Percentiles rank a stretch among this genome's conserved stretches.
Conservation (phyloP, 2,113 vertebrate genomes). For the Arizona elegans region DNA sequence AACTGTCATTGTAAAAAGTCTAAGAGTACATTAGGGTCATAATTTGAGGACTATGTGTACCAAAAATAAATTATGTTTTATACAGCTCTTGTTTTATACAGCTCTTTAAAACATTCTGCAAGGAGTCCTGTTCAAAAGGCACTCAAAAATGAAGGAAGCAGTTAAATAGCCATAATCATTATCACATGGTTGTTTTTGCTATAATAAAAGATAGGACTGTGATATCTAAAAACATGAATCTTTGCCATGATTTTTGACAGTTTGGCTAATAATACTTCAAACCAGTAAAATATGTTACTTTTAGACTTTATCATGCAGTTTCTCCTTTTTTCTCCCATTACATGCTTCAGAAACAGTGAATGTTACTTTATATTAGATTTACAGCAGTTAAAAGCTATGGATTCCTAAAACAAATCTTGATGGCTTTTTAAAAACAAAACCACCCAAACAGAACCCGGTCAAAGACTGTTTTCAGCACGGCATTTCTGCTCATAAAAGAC, state of each 20-base stretch:
- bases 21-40: background rate
- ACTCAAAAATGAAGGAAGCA: background rate
- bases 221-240: background rate
- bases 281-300: background rate
- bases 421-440: slow-evolving; percentile 10
- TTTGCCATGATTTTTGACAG: background rate
- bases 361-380: background rate
- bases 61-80: background rate
- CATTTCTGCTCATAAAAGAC: slow-evolving; percentile 12
- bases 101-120: background rate
- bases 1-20: background rate
- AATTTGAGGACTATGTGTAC: background rate
- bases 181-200: background rate
- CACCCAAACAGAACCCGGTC: background rate
- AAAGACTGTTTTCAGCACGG: slow-evolving; percentile 7
- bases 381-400: slow-evolving; percentile 21
- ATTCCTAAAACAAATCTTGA: slow-evolving; percentile 5
- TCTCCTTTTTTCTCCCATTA: slow-evolving; percentile 12
- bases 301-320: slow-evolving; percentile 1
- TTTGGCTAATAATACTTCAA: background rate
- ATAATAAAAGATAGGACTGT: background rate
- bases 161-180: background rate
- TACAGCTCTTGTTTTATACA: background rate
- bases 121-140: background rate
- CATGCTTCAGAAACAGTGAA: background rate